Base-by-base conservation (phyloP, 2,888 invertebrate species). In the Sinopyrophorus schimmeli region DNA sequence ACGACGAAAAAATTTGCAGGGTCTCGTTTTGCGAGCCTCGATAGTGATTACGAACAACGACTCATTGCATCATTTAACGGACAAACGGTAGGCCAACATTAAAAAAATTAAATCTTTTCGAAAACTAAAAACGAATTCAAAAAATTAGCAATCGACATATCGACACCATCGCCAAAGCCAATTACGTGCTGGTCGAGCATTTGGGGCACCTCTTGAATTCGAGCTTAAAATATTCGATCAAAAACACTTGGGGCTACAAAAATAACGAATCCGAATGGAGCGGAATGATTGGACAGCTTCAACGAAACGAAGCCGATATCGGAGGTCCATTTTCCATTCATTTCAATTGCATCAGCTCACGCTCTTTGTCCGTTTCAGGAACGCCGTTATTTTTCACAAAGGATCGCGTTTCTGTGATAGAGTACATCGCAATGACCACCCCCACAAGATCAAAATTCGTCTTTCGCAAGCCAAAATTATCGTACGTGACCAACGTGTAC, bases 401-500 rank as follows among this genome's bases (percentile, higher is more conserved):
- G 1, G 81, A 86, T 62, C 76, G 86, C 2, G 71, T 83, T 35
- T 73, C 77, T 0, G 74, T 81, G 14, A 78, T 86, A 3, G 82
- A 85, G 57, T 87, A 83, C 62, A 78, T 86, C 34, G 78, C 83
- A 18, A 81, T 85, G 71, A 82, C 84, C 7, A 81, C 84, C 0
- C 80, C 81, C 1, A 84, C 84, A 0, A 73, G 78, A 57, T 86
- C 84, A 0, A 81, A 82, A 60, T 86, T 87, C 64, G 79, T 88
- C 11, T 87, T 87, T 65, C 80, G 82, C 35, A 82, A 84, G 64
- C 87, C 87, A 1, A 82, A 86, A 62, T 66, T 88, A 7, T 72
- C 87, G 0, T 84, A 83, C 53, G 82, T 87, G 24, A 82, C 81
- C 55, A 87, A 88, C 63, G 79, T 88, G 28, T 88, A 84, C 63